These are phyloP conservation scores for Acanthosepion lycidas DNA, from an alignment of 2,888 invertebrate species.

Conservation along the genomic window DNA sequence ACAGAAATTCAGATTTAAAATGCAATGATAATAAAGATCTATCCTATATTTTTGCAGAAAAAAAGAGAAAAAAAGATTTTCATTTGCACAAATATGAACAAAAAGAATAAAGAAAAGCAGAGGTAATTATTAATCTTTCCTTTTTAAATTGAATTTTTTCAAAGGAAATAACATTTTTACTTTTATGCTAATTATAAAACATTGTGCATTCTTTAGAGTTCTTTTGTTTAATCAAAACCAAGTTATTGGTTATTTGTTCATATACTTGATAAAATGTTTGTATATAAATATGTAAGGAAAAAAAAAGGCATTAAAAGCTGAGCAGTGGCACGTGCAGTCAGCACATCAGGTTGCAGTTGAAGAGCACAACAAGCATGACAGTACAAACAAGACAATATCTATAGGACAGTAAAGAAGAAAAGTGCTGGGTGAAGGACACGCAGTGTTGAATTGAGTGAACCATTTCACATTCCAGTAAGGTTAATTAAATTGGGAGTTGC, in stretches of 20 bases:
- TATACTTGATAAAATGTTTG: not conserved
- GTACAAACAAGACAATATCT: not conserved
- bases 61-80: not conserved
- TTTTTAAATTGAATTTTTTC: no score
- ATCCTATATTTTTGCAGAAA: not conserved
- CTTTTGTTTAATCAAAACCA: not conserved
- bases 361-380: conserved; percentile 1
- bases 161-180: not conserved
- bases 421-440: not conserved
- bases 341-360: not conserved
- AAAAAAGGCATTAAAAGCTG: not conserved
- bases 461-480: conserved; percentile 10
- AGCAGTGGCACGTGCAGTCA: not conserved
- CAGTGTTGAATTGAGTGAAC: conserved; percentile 22
- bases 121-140: no score
- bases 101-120: no score
- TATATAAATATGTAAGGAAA: not conserved
- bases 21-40: not conserved
- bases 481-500: conserved; percentile 8
- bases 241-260: not conserved
- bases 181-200: not conserved
- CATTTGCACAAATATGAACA: not conserved
- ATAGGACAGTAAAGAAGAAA: not conserved
- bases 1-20: not conserved
- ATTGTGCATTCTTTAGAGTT: not conserved